Conservation (phyloP, 2,797 vertebrate genomes). For the Sternarchorhynchus goeldii region DNA sequence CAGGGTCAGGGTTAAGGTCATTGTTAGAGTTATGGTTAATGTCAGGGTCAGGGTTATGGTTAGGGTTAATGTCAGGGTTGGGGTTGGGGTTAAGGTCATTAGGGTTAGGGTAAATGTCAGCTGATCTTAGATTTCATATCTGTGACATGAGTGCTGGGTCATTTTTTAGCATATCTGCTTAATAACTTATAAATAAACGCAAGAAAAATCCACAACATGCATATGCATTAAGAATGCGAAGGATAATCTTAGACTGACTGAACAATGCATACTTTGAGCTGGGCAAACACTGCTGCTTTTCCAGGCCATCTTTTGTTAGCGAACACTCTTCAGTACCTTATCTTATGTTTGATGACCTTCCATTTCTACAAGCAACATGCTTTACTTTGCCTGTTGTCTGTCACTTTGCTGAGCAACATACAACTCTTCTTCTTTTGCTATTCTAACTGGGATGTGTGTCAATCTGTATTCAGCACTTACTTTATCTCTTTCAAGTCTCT, state of each 20-base stretch:
- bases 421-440: neutral
- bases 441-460: neutral
- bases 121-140: too few relatives aligned
- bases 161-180: too few relatives aligned
- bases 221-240: neutral
- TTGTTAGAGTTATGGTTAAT: too few relatives aligned
- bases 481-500: neutral
- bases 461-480: neutral
- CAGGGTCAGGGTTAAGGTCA: too few relatives aligned
- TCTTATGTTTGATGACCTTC: neutral
- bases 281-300: neutral
- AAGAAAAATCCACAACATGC: neutral
- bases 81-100: too few relatives aligned
- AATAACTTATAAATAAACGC: too few relatives aligned
- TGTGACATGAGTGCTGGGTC: too few relatives aligned
- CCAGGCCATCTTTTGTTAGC: neutral
- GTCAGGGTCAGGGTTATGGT: too few relatives aligned
- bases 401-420: conserved; percentile 7
- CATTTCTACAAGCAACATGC: neutral
- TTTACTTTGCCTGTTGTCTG: conserved; percentile 9
- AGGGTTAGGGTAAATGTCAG: too few relatives aligned
- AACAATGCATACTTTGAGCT: neutral
- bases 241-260: neutral
- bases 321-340: neutral
- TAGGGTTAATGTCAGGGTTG: too few relatives aligned